These are phyloP conservation scores for Callipepla californica DNA, from an alignment of 2,113 vertebrate species.

Conservation along the genomic window DNA sequence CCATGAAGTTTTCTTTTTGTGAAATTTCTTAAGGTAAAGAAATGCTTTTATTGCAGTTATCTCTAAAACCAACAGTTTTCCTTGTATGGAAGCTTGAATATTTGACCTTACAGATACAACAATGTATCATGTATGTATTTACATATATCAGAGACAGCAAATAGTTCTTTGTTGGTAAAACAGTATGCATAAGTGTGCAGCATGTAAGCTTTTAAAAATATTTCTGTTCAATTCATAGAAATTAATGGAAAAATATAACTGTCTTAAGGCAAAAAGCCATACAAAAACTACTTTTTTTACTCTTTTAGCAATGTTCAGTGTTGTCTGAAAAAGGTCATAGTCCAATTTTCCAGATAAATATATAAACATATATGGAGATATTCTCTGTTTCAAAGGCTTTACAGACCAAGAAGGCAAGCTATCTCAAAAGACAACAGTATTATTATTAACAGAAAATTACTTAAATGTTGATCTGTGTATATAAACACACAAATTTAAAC, in stretches of 20 bases:
- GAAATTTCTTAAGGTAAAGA: background rate
- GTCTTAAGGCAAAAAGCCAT: background rate
- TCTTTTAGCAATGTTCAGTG: background rate
- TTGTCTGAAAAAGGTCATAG: background rate
- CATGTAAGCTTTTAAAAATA: constrained; percentile 2
- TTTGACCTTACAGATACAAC: background rate
- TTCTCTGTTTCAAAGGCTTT: constrained; percentile 1
- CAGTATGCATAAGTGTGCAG: background rate
- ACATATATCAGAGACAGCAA: background rate
- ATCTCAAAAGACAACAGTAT: background rate
- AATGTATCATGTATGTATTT: background rate
- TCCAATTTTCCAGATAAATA: constrained; percentile 28
- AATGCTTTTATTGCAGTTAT: background rate
- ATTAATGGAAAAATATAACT: background rate
- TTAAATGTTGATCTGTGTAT: background rate
- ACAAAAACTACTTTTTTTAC: background rate
- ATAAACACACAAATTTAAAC: background rate
- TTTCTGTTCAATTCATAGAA: background rate
- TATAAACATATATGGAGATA: constrained; percentile 9
- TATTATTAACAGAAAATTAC: background rate
- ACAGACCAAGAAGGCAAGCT: background rate
- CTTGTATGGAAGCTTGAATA: background rate
- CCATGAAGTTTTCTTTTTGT: background rate
- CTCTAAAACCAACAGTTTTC: background rate
- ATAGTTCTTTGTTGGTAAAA: background rate